Evolutionary conservation across 2,797 vertebrate genomes (phyloP), one percentile per base, ranked within the genome.

Genomic region (Erithacus rubecula): DNA sequence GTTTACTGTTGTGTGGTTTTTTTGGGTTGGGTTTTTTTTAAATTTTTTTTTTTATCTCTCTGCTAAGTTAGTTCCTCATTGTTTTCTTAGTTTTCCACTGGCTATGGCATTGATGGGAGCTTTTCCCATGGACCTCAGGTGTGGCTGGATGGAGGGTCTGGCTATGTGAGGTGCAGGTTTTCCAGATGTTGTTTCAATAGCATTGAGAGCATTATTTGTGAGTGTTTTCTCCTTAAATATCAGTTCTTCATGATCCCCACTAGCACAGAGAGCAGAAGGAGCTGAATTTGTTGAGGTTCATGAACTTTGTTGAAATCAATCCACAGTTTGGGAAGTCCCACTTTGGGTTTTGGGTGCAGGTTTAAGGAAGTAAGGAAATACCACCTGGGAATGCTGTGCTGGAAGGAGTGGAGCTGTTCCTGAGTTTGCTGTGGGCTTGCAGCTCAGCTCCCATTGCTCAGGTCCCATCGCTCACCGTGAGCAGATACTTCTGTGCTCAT

Each of bases 231-330:
- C 19, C 30, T 55, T 29, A 37, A 67, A 32, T 30, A 78, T 7
- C 34, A 65, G 51, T 43, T 82, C 20, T 41, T 21, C 0, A 0
- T 49, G 37, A 60, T 76, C 15, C 12, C 34, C 27, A 41, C n/a
- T 44, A 27, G 41, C 41, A 79, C n/a, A 59, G 76, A 10, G 47
- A 49, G 47, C 58, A 52, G 59, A 32, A 41, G 32, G 56, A 92
- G 12, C 18, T 37, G 80, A 68, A 49, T 37, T 79, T 62, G 29
- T 62, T 0, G 0, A 46, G 46, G 32, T 32, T 83, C 3, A 1
- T 56, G 67, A 65, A 16, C 20, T 59, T 79, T 2, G 0, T 53
- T 69, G 51, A 51, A 83, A 55, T 12, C 0, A 0, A 22, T 60
- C 43, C 10, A 2, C 30, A 26, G 36, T 39, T 56, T 17, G 37